Conservation (phyloP, 2,888 invertebrate genomes). For the Lobophora halterata region DNA sequence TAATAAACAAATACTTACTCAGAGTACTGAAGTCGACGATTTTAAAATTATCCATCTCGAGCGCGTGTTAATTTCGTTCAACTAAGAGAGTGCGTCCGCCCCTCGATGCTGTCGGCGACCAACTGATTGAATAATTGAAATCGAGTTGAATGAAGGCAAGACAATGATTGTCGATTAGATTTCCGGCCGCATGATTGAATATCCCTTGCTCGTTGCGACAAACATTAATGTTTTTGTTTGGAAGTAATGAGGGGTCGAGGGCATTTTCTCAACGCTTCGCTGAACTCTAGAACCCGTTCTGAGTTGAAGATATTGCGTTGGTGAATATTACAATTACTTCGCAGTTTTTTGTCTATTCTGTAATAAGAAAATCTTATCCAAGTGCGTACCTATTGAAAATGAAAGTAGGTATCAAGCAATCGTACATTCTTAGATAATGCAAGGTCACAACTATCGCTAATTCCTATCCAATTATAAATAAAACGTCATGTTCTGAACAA, state of each 20-base stretch:
- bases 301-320: background rate
- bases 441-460: too few relatives aligned
- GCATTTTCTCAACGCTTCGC: conserved; percentile 12
- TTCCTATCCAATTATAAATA: too few relatives aligned
- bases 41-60: conserved; percentile 57
- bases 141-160: too few relatives aligned
- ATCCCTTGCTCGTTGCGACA: conserved; percentile 40
- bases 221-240: conserved; percentile 23
- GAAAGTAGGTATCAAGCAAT: too few relatives aligned
- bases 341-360: too few relatives aligned
- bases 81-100: conserved; percentile 37
- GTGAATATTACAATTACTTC: too few relatives aligned
- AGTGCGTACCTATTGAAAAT: too few relatives aligned
- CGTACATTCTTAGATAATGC: too few relatives aligned
- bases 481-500: conserved; percentile 11
- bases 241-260: conserved; percentile 1
- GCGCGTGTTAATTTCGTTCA: conserved; percentile 27
- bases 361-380: too few relatives aligned
- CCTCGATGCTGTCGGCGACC: conserved; percentile 56
- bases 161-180: conserved; percentile 69
- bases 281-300: background rate
- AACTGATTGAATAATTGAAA: conserved; percentile 74
- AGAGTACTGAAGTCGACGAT: conserved; percentile 60
- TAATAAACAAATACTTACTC: conserved; percentile 66
- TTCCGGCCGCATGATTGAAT: conserved; percentile 46